Percentiles rank a stretch among this genome's conserved stretches.
Conservation (phyloP, 2,113 vertebrate genomes). For the Coracopsis vasa region DNA sequence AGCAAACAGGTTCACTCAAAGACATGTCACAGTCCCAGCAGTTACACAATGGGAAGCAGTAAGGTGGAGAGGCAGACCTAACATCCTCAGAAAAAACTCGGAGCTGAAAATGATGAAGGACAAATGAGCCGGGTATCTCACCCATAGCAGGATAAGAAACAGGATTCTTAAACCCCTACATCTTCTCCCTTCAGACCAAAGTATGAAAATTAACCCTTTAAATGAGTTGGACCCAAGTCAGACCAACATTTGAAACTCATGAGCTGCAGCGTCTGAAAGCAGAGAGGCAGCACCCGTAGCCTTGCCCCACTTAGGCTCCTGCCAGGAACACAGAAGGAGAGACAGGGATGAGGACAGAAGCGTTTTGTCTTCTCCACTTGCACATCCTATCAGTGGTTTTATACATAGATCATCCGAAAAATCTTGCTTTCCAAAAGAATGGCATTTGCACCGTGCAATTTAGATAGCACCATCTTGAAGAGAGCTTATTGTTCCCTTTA, state of each 20-base stretch:
- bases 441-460: neutral
- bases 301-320: neutral
- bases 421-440: neutral
- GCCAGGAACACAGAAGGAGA: neutral
- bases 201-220: neutral
- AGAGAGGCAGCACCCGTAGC: neutral
- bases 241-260: neutral
- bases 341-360: neutral
- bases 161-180: neutral
- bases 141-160: neutral
- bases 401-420: neutral
- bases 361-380: neutral
- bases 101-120: neutral
- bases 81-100: neutral
- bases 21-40: neutral
- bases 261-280: neutral
- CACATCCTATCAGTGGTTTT: neutral
- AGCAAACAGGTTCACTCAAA: neutral
- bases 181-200: neutral
- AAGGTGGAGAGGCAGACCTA: neutral
- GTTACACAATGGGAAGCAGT: rapidly evolving
- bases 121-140: neutral
- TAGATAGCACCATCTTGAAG: neutral
- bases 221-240: neutral
- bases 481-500: neutral